These are phyloP conservation scores for Himantopus leucocephalus DNA, from an alignment of 2,113 vertebrate species.

Conservation along the genomic window DNA sequence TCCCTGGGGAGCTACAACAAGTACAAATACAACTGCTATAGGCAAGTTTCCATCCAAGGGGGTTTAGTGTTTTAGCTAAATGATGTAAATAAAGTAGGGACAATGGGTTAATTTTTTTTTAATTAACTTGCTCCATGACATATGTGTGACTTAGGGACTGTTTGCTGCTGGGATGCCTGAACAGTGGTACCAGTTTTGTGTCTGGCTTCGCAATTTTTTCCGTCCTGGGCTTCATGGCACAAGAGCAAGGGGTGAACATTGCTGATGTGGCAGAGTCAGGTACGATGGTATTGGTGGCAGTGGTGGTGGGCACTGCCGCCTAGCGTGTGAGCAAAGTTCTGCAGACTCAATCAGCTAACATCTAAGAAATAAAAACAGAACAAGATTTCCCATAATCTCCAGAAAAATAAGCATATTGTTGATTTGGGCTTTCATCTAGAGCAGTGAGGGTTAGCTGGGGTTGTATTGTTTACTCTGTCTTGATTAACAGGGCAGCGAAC, in stretches of 20 bases:
- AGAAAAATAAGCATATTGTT: conserved; percentile 26
- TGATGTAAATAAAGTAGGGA: conserved; percentile 77
- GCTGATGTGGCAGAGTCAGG: conserved; percentile 99
- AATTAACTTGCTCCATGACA: conserved; percentile 99
- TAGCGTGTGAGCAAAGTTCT: conserved; percentile 78
- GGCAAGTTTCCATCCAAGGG: conserved; percentile 83
- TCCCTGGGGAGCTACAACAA: conserved; percentile 99
- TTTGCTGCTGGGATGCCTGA: conserved; percentile 99
- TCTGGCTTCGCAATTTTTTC: conserved; percentile 99
- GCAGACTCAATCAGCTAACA: conserved; percentile 77
- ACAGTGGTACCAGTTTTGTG: conserved; percentile 99
- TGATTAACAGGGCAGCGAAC: not conserved
- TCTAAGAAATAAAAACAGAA: conserved; percentile 41
- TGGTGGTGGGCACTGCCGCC: conserved; percentile 96
- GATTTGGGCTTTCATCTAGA: conserved; percentile 44
- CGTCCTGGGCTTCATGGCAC: conserved; percentile 99
- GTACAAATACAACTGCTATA: conserved; percentile 99
- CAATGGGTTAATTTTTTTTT: conserved; percentile 84
- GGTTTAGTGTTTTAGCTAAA: conserved; percentile 72
- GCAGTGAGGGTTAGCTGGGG: not conserved
- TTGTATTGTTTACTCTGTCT: conserved; percentile 15
- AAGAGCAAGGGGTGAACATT: conserved; percentile 99
- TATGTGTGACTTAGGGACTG: conserved; percentile 99
- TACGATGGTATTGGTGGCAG: conserved; percentile 92
- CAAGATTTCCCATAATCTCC: conserved; percentile 41